Evolutionary conservation across 1,140 invertebrate species (phyloP).

Genomic region (Lucilia cuprina): DNA sequence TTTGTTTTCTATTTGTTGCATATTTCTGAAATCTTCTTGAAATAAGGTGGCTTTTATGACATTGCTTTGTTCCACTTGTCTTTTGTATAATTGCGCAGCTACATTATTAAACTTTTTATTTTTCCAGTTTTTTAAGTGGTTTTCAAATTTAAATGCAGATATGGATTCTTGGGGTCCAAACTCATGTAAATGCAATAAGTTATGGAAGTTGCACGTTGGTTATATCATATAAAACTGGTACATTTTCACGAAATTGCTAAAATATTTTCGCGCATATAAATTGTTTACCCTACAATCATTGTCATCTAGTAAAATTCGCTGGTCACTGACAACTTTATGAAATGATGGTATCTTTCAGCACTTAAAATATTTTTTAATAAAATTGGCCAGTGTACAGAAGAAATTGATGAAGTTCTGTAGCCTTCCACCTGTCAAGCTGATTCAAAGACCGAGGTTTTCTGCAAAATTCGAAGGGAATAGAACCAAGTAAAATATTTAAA

Average conservation of each 20-base stretch:
- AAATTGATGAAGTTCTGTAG: conserved; percentile 25
- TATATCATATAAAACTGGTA: not conserved
- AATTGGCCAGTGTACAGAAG: not conserved
- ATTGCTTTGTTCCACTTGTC: conserved; percentile 27
- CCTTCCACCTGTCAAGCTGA: conserved; percentile 24
- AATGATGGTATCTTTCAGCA: not conserved
- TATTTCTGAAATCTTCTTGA: too few relatives aligned
- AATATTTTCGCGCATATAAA: not conserved
- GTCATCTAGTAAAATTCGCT: conserved; percentile 18
- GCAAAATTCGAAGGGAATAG: conserved; percentile 4
- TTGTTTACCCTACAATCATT: not conserved
- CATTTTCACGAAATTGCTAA: conserved; percentile 1
- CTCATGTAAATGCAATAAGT: conserved; percentile 14
- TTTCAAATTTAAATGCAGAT: conserved; percentile 43
- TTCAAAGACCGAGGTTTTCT: conserved; percentile 23
- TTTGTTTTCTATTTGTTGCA: too few relatives aligned
- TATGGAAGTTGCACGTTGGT: conserved; percentile 22
- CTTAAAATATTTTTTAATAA: not conserved
- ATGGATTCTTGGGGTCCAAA: conserved; percentile 37
- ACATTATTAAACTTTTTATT: conserved; percentile 34
- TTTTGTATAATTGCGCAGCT: conserved; percentile 40
- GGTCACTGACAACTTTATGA: conserved; percentile 12
- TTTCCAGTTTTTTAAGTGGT: conserved; percentile 41
- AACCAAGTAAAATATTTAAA: not conserved
- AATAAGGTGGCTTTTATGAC: too few relatives aligned